These are phyloP conservation scores for Danio aesculapii DNA, from an alignment of 2,797 vertebrate species.

Conservation along the genomic window DNA sequence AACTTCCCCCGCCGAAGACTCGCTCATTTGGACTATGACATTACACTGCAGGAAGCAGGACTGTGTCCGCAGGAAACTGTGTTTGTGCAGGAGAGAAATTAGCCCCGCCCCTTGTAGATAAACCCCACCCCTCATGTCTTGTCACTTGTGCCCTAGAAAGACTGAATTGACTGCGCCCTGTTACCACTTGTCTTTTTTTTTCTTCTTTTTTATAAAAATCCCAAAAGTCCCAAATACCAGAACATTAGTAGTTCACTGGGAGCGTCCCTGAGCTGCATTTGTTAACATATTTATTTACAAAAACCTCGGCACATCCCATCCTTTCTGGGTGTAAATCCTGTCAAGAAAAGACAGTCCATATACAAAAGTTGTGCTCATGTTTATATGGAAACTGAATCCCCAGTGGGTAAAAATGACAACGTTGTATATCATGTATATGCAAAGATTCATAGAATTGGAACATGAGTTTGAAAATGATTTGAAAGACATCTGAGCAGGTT, in stretches of 20 bases:
- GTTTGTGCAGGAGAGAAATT: conserved; percentile 99
- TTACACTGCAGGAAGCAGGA: conserved; percentile 97
- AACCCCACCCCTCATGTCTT: conserved; percentile 46
- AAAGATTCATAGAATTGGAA: conserved; percentile 34
- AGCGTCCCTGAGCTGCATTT: conserved; percentile 25
- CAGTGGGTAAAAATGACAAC: conserved; percentile 12
- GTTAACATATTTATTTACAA: conserved; percentile 61
- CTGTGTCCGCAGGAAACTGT: conserved; percentile 99
- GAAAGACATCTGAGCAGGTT: not conserved
- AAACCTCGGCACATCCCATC: conserved; percentile 36
- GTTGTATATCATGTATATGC: conserved; percentile 29
- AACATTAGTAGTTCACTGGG: conserved; percentile 33
- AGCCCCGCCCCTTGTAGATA: conserved; percentile 68
- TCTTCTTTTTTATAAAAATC: conserved; percentile 6
- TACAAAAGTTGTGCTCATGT: not conserved
- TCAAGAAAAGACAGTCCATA: conserved; percentile 14
- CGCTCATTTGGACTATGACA: conserved; percentile 99
- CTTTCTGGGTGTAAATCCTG: conserved; percentile 14
- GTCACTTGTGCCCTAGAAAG: conserved; percentile 39
- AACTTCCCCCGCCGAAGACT: conserved; percentile 98
- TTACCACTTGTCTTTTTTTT: conserved; percentile 28
- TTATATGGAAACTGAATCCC: conserved; percentile 20
- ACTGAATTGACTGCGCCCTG: conserved; percentile 32
- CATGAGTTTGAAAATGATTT: conserved; percentile 13
- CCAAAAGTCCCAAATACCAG: conserved; percentile 13